Base-by-base conservation (phyloP, 2,113 vertebrate species). In the Albula glossodonta region DNA sequence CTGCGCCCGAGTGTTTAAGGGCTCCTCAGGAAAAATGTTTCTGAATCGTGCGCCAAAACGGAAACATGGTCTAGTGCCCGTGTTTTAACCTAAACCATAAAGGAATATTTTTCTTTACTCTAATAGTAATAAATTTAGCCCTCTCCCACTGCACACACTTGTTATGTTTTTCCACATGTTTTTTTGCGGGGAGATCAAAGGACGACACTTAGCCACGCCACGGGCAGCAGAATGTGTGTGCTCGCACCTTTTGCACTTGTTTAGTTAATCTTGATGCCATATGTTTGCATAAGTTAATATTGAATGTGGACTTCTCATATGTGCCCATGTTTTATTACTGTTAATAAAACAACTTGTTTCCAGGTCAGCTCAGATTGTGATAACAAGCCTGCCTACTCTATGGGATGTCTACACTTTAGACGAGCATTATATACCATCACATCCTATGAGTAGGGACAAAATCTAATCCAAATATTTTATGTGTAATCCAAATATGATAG, bases 11-110 rank as follows among this genome's bases (percentile, higher is more conserved):
- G 91, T 89, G 92, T 87, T 89, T 92, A 86, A 86, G 81, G 91
- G 88, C 86, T 86, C 84, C 86, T 90, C 90, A 90, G 90, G 91
- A 85, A 89, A 92, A 90, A 89, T 82, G 84, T 89, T 88, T 94
- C 94, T 95, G 93, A 94, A 94, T 90, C 90, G 82, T 66, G 0
- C 51, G 92, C 95, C 94, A 95, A 93, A 91, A 88, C 87, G 93
- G 94, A 95, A 96, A 94, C 92, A 94, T 50, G 91, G 92, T 95
- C 92, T 94, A 91, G 88, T 93, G 88, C 90, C 88, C 89, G 88
- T 92, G 92, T 93, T 95, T 94, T 92, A 93, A 94, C 92, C 92
- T 90, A 86, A 93, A 92, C 93, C 92, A 90, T 91, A 91, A 92
- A 92, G 88, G 91, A 86, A 87, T 91, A 90, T 93, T 95, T 94